Evolutionary conservation across 1,140 invertebrate species (phyloP).

Genomic region (Caenorhabditis tropicalis): DNA sequence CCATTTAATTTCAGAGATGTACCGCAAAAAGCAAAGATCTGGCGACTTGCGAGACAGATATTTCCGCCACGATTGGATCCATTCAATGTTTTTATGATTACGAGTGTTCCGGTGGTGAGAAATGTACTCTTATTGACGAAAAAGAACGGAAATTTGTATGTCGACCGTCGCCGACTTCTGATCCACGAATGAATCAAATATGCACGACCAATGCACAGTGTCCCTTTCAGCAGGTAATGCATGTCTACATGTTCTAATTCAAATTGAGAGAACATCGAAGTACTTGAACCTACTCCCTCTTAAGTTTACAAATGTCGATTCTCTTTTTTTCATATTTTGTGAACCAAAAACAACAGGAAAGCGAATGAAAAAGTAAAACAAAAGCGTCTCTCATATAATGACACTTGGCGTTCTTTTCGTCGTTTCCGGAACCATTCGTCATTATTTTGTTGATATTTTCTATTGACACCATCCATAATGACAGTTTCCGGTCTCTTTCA

Average conservation of each 20-base stretch:
- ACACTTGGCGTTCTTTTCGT: background rate
- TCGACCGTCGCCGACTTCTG: conserved; percentile 38
- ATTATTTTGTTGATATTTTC: background rate
- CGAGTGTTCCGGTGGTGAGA: conserved; percentile 52
- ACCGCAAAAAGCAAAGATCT: background rate
- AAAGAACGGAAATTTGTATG: conserved; percentile 21
- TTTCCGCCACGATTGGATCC: conserved; percentile 22
- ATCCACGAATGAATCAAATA: conserved; percentile 44
- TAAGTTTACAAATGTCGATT: background rate
- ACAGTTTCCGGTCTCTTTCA: background rate
- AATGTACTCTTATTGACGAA: conserved; percentile 36
- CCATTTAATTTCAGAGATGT: conserved; percentile 14
- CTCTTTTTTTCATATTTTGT: background rate
- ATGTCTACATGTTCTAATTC: too few relatives aligned
- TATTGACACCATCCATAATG: background rate
- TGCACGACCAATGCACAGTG: conserved; percentile 42
- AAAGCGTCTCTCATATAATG: background rate
- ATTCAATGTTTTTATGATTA: conserved; percentile 47
- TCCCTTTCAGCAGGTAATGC: conserved; percentile 46
- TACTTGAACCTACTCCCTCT: background rate
- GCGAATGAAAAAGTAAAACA: background rate
- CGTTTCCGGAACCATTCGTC: background rate
- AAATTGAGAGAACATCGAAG: too few relatives aligned
- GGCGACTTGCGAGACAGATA: conserved; percentile 3
- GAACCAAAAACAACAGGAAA: background rate